Conservation (phyloP, 1,140 invertebrate species). For the Eriocheir sinensis region DNA sequence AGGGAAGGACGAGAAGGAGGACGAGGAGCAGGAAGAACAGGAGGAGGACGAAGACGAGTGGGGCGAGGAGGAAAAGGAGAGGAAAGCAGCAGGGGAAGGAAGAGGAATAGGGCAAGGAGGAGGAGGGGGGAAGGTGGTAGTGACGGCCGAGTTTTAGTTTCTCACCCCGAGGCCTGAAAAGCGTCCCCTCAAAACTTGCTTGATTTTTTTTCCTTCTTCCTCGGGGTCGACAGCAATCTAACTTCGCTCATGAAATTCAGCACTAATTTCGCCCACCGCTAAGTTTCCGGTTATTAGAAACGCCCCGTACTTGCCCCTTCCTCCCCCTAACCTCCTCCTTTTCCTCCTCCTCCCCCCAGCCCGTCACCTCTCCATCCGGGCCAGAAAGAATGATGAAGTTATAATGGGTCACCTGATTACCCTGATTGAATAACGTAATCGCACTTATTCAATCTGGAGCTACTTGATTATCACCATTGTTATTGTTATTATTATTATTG, state of each 20-base stretch:
- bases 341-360: background rate
- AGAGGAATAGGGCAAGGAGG: background rate
- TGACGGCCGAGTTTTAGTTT: background rate
- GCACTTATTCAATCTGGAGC: no score
- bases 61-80: no score
- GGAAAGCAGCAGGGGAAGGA: no score
- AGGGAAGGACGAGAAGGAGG: no score
- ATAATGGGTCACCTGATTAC: no score
- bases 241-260: constrained; percentile 24
- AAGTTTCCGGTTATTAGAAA: background rate
- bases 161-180: background rate
- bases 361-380: background rate
- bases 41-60: no score
- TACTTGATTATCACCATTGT: no score
- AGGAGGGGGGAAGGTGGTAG: background rate
- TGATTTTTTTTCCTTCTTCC: background rate
- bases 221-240: constrained; percentile 12
- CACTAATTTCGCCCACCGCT: constrained; percentile 7
- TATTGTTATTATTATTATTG: no score
- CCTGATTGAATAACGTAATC: no score
- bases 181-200: background rate
- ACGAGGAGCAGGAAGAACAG: no score
- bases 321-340: background rate
- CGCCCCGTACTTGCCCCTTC: no score
- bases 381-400: no score